Percentiles rank a stretch among this genome's conserved stretches.
phyloP scores from a whole-genome alignment of 1,140 invertebrate genomes.

The Drosophila sechellia region DNA sequence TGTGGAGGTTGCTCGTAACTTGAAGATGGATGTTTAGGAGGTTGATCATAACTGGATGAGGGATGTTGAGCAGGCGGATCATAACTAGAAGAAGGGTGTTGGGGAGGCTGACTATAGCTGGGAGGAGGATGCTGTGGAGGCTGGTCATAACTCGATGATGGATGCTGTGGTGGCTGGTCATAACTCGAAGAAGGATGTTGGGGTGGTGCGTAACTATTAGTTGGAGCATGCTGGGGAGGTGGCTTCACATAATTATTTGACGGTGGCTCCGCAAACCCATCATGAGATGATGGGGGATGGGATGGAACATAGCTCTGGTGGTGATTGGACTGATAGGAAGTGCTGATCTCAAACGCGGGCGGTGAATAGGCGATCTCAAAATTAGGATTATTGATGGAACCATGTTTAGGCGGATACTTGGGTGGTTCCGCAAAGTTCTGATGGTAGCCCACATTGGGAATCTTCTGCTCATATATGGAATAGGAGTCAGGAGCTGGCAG shows the following conservation, averaged over 20 bases:
- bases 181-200: slow-evolving; percentile 16
- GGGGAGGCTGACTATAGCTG: slow-evolving; percentile 9
- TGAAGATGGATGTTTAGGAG: slow-evolving; percentile 2
- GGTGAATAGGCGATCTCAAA: slow-evolving; percentile 73
- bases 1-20: slow-evolving; percentile 3
- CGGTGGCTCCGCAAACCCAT: slow-evolving; percentile 15
- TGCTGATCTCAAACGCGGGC: slow-evolving; percentile 73
- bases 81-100: slow-evolving; percentile 8
- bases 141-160: slow-evolving; percentile 6
- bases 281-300: neutral
- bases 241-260: slow-evolving; percentile 30
- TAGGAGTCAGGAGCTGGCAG: slow-evolving; percentile 47
- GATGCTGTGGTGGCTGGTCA: slow-evolving; percentile 14
- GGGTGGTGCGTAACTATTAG: slow-evolving; percentile 17
- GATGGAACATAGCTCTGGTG: slow-evolving; percentile 47
- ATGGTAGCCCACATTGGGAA: slow-evolving; percentile 65
- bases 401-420: neutral
- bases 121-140: slow-evolving; percentile 15
- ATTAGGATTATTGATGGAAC: slow-evolving; percentile 25
- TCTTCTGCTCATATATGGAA: slow-evolving; percentile 71
- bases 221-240: slow-evolving; percentile 7
- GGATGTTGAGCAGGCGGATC: neutral
- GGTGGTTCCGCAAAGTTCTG: slow-evolving; percentile 74
- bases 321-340: slow-evolving; percentile 49
- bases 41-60: neutral